Evolutionary conservation across 2,888 invertebrate species (phyloP).

Genomic region (Drosophila falleni): DNA sequence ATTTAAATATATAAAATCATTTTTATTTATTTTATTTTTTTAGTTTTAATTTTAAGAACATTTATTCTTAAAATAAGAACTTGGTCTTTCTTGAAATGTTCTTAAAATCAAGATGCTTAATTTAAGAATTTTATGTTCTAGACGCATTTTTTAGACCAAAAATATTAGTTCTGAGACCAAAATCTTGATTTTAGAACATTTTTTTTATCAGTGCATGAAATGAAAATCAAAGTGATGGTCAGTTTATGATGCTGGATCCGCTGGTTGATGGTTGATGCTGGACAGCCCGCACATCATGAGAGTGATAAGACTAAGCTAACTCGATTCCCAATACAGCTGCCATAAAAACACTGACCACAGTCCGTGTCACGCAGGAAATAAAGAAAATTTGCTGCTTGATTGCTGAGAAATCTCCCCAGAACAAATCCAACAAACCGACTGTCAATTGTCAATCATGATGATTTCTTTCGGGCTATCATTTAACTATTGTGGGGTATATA

Average conservation of each 20-base stretch:
- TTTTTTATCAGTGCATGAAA: too few relatives aligned
- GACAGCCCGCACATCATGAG: slow-evolving; percentile 52
- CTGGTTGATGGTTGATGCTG: slow-evolving; percentile 1
- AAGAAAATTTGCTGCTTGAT: slow-evolving; percentile 66
- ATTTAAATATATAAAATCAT: too few relatives aligned
- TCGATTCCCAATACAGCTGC: slow-evolving; percentile 51
- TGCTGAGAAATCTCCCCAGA: slow-evolving; percentile 34
- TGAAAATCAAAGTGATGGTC: slow-evolving; percentile 75
- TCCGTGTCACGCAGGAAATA: slow-evolving; percentile 60
- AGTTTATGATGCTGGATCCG: slow-evolving; percentile 74
- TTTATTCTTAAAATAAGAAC: too few relatives aligned
- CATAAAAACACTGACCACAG: slow-evolving; percentile 78
- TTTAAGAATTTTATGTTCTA: too few relatives aligned
- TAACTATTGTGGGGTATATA: slow-evolving; percentile 59
- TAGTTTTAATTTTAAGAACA: too few relatives aligned
- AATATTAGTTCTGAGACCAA: too few relatives aligned
- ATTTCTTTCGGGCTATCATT: slow-evolving; percentile 73
- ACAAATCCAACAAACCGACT: slow-evolving; percentile 33
- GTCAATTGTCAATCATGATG: slow-evolving; percentile 76
- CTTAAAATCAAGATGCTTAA: too few relatives aligned
- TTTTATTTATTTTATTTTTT: too few relatives aligned
- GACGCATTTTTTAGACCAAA: too few relatives aligned
- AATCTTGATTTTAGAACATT: too few relatives aligned
- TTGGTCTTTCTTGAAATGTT: too few relatives aligned
- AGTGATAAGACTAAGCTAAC: slow-evolving; percentile 56